A percentile compares a stretch with the other conserved stretches of the same genome.
These are phyloP conservation scores for Epinotia brunnichana DNA, from an alignment of 2,888 invertebrate species.

Conservation along the genomic window DNA sequence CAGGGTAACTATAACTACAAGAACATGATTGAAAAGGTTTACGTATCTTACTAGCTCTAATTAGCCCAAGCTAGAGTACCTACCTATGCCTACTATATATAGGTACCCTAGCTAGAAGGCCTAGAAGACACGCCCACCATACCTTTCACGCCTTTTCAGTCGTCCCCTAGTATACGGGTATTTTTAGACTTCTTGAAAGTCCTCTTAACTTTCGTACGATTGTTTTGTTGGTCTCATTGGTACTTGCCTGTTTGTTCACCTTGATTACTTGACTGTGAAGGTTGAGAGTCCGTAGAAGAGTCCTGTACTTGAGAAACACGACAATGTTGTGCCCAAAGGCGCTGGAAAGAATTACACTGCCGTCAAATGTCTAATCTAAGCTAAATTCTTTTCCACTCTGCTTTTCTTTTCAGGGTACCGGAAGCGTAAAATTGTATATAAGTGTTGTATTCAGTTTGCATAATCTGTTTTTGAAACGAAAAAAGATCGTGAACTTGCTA, in stretches of 20 bases:
- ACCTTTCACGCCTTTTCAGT: too few relatives aligned
- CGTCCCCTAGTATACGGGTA: too few relatives aligned
- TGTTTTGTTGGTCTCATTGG: not conserved
- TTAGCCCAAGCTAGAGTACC: too few relatives aligned
- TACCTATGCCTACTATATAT: too few relatives aligned
- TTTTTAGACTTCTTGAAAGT: too few relatives aligned
- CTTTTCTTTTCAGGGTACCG: not conserved
- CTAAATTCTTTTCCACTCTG: not conserved
- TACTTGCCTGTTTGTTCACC: constrained; percentile 68
- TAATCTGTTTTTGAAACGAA: not conserved
- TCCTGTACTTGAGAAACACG: constrained; percentile 77
- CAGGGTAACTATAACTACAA: too few relatives aligned
- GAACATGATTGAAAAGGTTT: too few relatives aligned
- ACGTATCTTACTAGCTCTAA: too few relatives aligned
- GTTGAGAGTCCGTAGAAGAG: constrained; percentile 64
- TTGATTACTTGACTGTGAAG: constrained; percentile 64
- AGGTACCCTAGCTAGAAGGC: too few relatives aligned
- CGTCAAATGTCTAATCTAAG: not conserved
- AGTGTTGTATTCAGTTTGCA: not conserved
- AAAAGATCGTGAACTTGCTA: not conserved
- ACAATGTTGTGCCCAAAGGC: constrained; percentile 79
- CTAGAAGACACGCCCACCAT: too few relatives aligned
- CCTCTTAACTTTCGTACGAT: not conserved
- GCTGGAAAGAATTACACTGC: constrained; percentile 61
- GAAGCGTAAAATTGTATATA: not conserved